A percentile compares a stretch with the other conserved stretches of the same genome.
Evolutionary conservation across 2,797 vertebrate genomes (phyloP).

Genomic region (Otolemur crassicaudatus): DNA sequence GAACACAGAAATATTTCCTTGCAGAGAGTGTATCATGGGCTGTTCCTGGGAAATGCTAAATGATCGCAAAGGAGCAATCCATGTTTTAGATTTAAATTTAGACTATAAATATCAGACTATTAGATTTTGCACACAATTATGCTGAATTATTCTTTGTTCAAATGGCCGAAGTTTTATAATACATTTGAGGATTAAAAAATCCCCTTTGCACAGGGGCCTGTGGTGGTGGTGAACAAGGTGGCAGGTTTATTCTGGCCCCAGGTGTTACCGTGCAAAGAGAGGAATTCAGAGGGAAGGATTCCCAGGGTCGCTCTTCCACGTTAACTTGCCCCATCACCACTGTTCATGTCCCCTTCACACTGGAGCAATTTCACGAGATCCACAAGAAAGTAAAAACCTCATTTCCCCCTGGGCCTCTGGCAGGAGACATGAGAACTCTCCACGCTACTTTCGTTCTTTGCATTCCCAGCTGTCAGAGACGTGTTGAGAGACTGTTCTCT

Average conservation of each 20-base stretch:
- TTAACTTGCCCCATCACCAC: not conserved
- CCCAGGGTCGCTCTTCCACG: not conserved
- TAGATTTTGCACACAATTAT: slow-evolving; percentile 44
- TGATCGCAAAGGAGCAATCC: not conserved
- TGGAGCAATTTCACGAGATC: slow-evolving; percentile 62
- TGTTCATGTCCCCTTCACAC: slow-evolving; percentile 66
- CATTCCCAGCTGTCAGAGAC: slow-evolving; percentile 54
- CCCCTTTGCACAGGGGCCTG: not conserved
- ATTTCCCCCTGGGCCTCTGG: not conserved
- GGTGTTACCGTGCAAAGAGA: slow-evolving; percentile 54
- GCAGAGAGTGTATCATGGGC: not conserved
- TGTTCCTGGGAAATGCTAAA: slow-evolving; percentile 19
- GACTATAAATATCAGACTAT: slow-evolving; percentile 13
- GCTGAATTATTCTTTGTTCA: slow-evolving; percentile 23
- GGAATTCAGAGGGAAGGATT: not conserved
- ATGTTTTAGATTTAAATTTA: slow-evolving; percentile 41
- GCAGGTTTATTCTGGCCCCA: slow-evolving; percentile 52
- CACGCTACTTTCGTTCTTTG: slow-evolving; percentile 48
- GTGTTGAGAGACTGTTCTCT: slow-evolving; percentile 39
- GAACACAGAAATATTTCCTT: slow-evolving; percentile 5
- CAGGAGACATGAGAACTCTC: slow-evolving; percentile 18
- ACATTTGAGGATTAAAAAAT: not conserved
- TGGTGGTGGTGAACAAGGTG: not conserved
- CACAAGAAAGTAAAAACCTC: slow-evolving; percentile 64
- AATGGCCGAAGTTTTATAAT: slow-evolving; percentile 46